Conservation (phyloP, 37 sponge, comb jelly and placozoan genomes). For the Theonella swinhoei region DNA sequence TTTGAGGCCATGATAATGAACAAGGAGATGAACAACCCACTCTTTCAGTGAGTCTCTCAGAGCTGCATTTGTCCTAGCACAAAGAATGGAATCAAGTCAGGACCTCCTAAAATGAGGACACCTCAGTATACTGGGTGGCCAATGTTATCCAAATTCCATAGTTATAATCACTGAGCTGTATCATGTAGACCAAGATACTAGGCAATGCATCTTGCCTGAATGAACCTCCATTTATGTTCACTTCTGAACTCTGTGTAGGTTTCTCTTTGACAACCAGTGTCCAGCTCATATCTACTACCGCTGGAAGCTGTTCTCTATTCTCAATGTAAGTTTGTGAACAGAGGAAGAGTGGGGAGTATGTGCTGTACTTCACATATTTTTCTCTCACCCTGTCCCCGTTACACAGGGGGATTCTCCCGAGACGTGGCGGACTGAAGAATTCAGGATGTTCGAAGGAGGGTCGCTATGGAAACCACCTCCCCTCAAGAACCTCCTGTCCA, state of each 20-base stretch:
- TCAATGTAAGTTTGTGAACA: slow-evolving; percentile 68
- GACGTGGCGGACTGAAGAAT: slow-evolving; percentile 94
- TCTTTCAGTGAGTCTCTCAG: slow-evolving; percentile 67
- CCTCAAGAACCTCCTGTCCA: slow-evolving; percentile 69
- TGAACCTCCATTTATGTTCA: not conserved
- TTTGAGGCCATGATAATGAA: slow-evolving; percentile 99
- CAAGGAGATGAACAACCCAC: slow-evolving; percentile 87
- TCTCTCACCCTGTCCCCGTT: not conserved
- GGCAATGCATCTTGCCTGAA: no score
- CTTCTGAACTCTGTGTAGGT: slow-evolving; percentile 43
- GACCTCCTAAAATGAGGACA: no score
- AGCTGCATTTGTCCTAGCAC: no score
- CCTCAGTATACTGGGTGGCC: no score
- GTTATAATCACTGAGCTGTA: not conserved
- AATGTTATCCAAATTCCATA: not conserved
- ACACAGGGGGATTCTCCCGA: slow-evolving; percentile 94
- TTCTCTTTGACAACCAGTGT: slow-evolving; percentile 93
- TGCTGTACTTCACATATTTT: not conserved
- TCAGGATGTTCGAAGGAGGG: slow-evolving; percentile 95
- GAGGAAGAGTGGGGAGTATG: not conserved
- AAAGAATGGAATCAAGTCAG: no score
- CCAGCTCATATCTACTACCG: slow-evolving; percentile 96
- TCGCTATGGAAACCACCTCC: slow-evolving; percentile 99
- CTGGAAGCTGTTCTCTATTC: slow-evolving; percentile 97
- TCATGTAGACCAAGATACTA: no score